phyloP scores from a whole-genome alignment of 2,113 vertebrate genomes.

The Bubo bubo region DNA sequence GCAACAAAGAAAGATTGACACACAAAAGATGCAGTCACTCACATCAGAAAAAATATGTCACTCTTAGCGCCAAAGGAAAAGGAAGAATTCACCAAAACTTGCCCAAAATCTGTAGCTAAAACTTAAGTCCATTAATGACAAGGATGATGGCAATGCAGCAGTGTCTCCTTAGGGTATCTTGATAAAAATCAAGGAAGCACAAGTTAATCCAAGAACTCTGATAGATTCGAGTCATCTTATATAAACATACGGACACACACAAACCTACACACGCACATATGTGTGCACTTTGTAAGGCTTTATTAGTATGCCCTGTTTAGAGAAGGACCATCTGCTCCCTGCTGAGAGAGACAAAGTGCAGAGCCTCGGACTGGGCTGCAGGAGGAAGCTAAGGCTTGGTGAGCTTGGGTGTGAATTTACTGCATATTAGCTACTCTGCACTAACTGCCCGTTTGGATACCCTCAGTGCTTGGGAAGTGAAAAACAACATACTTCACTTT shows the following conservation, averaged over 20 bases:
- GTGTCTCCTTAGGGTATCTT: not conserved
- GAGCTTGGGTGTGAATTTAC: slow-evolving; percentile 29
- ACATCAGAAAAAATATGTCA: not conserved
- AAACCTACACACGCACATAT: not conserved
- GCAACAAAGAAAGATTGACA: not conserved
- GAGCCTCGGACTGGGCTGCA: not conserved
- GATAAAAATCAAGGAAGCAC: not conserved
- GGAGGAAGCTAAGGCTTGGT: not conserved
- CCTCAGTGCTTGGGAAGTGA: not conserved
- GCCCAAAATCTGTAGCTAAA: not conserved
- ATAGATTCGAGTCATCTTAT: not conserved
- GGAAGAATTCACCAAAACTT: not conserved
- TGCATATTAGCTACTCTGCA: not conserved
- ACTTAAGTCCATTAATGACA: not conserved
- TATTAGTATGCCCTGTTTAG: not conserved
- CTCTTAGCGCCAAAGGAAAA: not conserved
- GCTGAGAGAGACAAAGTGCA: slow-evolving; percentile 25
- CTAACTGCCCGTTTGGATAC: not conserved
- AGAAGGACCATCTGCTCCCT: slow-evolving; percentile 46
- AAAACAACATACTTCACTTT: not conserved
- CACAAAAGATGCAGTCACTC: not conserved
- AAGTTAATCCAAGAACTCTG: not conserved
- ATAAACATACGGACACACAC: not conserved
- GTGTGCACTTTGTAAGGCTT: not conserved
- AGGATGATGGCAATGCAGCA: not conserved